Percentiles rank a stretch among this genome's conserved stretches.
phyloP scores from a whole-genome alignment of 2,797 vertebrate species.

The Syngnathus acus region DNA sequence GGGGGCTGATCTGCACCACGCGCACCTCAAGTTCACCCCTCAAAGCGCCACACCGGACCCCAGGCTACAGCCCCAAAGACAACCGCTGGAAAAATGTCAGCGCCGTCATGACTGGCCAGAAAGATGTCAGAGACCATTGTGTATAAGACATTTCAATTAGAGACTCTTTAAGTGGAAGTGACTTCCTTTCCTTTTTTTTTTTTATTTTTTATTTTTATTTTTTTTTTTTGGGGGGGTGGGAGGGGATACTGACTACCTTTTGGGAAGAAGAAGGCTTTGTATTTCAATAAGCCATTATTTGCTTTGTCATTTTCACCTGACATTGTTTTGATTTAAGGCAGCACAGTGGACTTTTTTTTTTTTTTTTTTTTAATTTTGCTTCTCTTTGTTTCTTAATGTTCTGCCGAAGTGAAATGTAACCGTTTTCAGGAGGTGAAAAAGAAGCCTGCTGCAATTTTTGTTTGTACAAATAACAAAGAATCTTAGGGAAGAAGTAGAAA shows the following conservation, averaged over 20 bases:
- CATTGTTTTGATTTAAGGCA: constrained; percentile 42
- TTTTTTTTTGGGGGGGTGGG: constrained; percentile 9
- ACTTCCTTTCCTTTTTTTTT: constrained; percentile 28
- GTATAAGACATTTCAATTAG: constrained; percentile 62
- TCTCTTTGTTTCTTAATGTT: constrained; percentile 48
- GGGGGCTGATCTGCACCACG: constrained; percentile 71
- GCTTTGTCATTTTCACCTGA: constrained; percentile 53
- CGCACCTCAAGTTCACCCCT: constrained; percentile 71
- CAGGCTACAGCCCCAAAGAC: constrained; percentile 83
- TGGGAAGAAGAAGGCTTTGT: constrained; percentile 52
- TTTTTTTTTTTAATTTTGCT: constrained; percentile 31
- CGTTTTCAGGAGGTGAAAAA: constrained; percentile 39
- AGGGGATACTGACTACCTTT: constrained; percentile 24
- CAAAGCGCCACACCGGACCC: constrained; percentile 81
- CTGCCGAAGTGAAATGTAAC: constrained; percentile 56
- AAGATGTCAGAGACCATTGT: constrained; percentile 79
- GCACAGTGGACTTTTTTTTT: constrained; percentile 48
- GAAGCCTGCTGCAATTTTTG: constrained; percentile 45
- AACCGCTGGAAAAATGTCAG: constrained; percentile 87
- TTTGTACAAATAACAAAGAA: constrained; percentile 37
- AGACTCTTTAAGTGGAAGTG: constrained; percentile 41
- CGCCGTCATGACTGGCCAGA: constrained; percentile 65
- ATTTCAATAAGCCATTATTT: constrained; percentile 51
- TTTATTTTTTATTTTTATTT: too few species aligned
- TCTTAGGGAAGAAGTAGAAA: constrained; percentile 26